A percentile compares a stretch with the other conserved stretches of the same genome.
Conservation (phyloP, 2,888 invertebrate species). For the Plebejus melissa region DNA sequence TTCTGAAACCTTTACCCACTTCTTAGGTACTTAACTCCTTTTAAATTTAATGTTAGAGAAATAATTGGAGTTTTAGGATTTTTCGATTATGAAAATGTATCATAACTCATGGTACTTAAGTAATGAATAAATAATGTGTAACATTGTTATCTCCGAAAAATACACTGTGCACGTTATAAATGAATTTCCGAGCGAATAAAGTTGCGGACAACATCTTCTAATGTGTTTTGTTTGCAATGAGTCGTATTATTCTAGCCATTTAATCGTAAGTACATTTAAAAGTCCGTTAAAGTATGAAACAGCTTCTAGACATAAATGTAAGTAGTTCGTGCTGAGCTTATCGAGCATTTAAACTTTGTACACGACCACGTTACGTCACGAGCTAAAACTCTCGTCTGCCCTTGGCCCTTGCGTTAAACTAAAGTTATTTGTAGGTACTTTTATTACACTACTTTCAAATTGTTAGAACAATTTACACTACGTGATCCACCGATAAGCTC, state of each 20-base stretch:
- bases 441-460: constrained; percentile 2
- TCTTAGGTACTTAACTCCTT: not conserved
- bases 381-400: constrained; percentile 19
- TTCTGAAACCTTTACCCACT: not conserved
- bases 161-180: no score
- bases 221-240: not conserved
- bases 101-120: no score
- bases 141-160: no score
- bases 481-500: not conserved
- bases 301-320: constrained; percentile 19
- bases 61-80: no score
- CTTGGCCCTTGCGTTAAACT: constrained; percentile 20
- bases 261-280: not conserved
- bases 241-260: not conserved
- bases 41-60: no score
- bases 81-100: no score
- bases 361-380: constrained; percentile 25
- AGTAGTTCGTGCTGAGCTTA: constrained; percentile 21
- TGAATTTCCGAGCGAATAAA: no score
- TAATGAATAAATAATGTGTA: no score
- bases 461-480: not conserved
- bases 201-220: not conserved
- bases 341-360: constrained; percentile 21
- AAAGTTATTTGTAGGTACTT: constrained; percentile 2
- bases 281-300: constrained; percentile 3